These are phyloP conservation scores for Silurus aristotelis DNA, from an alignment of 2,797 vertebrate species.

Conservation along the genomic window DNA sequence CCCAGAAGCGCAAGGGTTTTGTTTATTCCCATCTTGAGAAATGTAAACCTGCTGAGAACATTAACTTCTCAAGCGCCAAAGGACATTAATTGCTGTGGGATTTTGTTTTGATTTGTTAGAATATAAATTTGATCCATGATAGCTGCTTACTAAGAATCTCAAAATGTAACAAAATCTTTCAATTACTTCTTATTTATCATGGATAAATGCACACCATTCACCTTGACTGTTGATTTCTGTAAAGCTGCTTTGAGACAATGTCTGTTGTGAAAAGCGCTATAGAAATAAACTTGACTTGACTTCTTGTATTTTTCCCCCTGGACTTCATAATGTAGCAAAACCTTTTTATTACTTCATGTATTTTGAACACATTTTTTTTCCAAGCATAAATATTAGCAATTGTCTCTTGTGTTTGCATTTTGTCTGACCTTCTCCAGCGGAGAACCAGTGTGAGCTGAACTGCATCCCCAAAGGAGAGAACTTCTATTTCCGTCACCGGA, in stretches of 20 bases:
- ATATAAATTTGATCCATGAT: background rate
- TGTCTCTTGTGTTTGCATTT: background rate
- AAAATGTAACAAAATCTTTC: background rate
- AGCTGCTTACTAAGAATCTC: background rate
- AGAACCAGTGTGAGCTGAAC: constrained; percentile 93
- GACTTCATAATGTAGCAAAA: background rate
- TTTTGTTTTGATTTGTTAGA: background rate
- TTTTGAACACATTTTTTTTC: background rate
- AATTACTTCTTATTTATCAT: background rate
- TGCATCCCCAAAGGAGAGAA: constrained; percentile 95
- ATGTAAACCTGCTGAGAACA: background rate
- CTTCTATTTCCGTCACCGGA: constrained; percentile 89
- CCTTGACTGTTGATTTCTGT: no score
- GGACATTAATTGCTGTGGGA: background rate
- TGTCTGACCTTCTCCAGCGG: constrained; percentile 68
- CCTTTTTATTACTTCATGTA: background rate
- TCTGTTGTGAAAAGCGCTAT: no score
- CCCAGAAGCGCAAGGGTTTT: background rate
- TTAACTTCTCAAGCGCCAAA: background rate
- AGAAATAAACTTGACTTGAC: no score
- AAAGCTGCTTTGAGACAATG: no score
- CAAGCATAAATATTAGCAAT: background rate
- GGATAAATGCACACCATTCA: no score
- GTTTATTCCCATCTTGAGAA: constrained; percentile 6
- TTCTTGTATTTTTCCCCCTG: no score